phyloP scores from a whole-genome alignment of 2,113 vertebrate genomes.

The Myotis lucifugus region DNA sequence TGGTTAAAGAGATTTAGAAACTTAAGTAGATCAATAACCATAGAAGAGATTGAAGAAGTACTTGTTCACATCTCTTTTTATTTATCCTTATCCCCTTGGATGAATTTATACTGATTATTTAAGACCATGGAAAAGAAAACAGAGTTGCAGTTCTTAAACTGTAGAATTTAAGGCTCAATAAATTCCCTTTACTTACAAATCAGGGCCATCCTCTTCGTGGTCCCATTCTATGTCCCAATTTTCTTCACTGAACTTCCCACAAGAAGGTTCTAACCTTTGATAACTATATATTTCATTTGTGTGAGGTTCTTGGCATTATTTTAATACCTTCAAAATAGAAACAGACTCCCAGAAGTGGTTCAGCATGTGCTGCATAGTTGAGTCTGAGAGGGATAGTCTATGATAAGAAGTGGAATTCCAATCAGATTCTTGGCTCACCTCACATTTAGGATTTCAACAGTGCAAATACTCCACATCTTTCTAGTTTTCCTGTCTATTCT shows the following conservation, averaged over 20 bases:
- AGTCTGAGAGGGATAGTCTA: background rate
- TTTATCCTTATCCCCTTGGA: background rate
- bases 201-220: background rate
- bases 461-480: background rate
- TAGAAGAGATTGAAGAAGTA: background rate
- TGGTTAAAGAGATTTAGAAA: constrained; percentile 7
- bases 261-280: constrained; percentile 14
- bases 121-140: background rate
- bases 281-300: background rate
- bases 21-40: background rate
- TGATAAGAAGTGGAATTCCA: background rate
- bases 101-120: background rate
- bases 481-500: background rate
- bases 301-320: background rate
- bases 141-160: background rate
- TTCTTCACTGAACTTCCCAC: background rate
- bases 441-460: background rate
- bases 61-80: background rate
- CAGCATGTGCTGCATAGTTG: background rate
- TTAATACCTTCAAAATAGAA: background rate
- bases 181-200: background rate
- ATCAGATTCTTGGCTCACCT: background rate
- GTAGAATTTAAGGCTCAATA: background rate
- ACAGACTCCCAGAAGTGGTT: background rate
- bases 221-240: background rate